Evolutionary conservation across 2,888 invertebrate genomes (phyloP), one percentile per base, ranked within the genome.

Genomic region (Epiblema foenella): DNA sequence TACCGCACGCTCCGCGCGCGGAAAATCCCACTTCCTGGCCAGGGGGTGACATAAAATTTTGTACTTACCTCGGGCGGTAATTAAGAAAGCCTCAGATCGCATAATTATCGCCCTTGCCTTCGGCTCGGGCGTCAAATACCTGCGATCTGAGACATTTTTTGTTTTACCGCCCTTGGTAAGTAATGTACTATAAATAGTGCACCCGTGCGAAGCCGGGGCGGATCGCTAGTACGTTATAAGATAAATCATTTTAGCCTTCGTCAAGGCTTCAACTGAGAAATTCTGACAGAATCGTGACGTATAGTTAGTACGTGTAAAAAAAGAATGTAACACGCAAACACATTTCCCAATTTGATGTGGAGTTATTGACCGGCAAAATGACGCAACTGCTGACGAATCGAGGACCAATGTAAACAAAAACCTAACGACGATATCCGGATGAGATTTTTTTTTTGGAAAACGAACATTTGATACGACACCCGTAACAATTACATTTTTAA

Each of bases 321-420:
- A 49, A 56, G 18, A n/a, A 17, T 24, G 51, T 49, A 62, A 51
- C 68, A 69, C 24, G 17, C 37, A 57, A 63, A 69, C 37, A 52
- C 17, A 57, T 64, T 69, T 64, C 51, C 18, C 63, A 63, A 52
- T 64, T 69, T 18, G 57, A 33, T 42, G 51, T 51, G 49, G 49
- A 69, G 69, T 69, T 49, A 62, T 62, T 67, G 71, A 67, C 71
- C 71, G 66, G 37, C 46, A 33, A 59, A 57, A 39, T 67, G 67
- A 67, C 66, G 66, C 62, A 62, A 66, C 56, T 39, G 29, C 56
- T 58, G 64, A 62, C 56, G 37, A 66, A 66, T 70, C 49, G 29
- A 8, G 46, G 66, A 5, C 56, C 39, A 57, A 67, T 57, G 67
- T 71, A 71, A 71, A 71, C 71, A 71, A 71, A 71, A 66, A 66